Conservation (phyloP, 2,113 vertebrate species). For the Pheucticus melanocephalus region DNA sequence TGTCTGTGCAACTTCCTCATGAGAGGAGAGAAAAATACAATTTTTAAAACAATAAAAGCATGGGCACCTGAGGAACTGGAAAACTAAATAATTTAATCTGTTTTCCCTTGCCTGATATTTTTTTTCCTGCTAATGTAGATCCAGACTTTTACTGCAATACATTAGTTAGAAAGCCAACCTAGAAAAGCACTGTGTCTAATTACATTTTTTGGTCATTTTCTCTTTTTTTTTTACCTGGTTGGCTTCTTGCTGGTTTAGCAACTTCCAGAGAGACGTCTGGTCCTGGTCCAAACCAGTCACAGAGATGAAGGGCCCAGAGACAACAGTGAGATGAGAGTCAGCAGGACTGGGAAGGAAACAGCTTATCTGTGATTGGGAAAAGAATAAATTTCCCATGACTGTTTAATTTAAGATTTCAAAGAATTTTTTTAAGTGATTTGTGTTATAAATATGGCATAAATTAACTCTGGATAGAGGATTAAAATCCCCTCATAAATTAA, state of each 20-base stretch:
- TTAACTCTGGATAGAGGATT: not conserved
- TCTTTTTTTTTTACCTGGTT: not conserved
- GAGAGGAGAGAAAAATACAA: not conserved
- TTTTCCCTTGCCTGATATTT: not conserved
- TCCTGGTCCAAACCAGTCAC: not conserved
- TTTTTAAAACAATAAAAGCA: not conserved
- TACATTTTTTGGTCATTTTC: accelerated
- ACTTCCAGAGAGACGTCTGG: not conserved
- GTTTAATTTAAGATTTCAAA: not conserved
- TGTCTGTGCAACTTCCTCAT: not conserved
- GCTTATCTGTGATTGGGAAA: not conserved
- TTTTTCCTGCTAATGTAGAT: not conserved
- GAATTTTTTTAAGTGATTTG: not conserved
- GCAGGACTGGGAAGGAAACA: not conserved
- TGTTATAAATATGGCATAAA: not conserved
- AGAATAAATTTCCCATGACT: not conserved
- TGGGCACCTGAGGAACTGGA: not conserved
- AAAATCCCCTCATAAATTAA: not conserved
- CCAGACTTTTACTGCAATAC: not conserved
- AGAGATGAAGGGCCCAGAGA: not conserved
- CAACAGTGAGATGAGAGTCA: not conserved
- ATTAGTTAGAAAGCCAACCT: not conserved
- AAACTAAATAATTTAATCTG: not conserved
- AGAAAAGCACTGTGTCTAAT: not conserved
- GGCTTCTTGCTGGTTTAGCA: not conserved